Evolutionary conservation across 53 echinoderm and acorn worm species (phyloP).

Genomic region (Holothuria leucospilota): DNA sequence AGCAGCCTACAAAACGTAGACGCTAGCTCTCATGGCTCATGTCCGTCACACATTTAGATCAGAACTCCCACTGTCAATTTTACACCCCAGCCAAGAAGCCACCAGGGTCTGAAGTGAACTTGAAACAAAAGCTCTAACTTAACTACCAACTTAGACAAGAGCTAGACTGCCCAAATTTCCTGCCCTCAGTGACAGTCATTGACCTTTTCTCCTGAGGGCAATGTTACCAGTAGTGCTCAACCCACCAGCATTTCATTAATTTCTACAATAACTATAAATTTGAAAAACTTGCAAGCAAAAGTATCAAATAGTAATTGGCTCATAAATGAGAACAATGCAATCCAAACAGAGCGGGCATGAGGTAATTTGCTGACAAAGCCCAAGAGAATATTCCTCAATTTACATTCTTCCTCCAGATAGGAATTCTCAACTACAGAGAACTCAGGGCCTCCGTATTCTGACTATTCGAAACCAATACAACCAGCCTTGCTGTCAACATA

Average conservation of each 20-base stretch:
- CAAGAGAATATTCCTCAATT: conserved; percentile 1
- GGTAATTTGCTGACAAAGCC: conserved; percentile 27
- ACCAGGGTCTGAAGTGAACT: too few species aligned
- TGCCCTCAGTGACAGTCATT: not conserved
- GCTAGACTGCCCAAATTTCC: too few species aligned
- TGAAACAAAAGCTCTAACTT: too few species aligned
- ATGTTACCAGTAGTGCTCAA: not conserved
- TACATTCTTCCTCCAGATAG: not conserved
- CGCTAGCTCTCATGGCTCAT: too few species aligned
- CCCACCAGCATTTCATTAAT: conserved; percentile 33
- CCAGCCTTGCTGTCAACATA: too few species aligned
- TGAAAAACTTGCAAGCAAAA: conserved; percentile 2
- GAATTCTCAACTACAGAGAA: not conserved
- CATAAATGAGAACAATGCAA: conserved; percentile 36
- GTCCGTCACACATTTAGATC: too few species aligned
- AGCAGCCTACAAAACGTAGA: too few species aligned
- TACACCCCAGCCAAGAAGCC: too few species aligned
- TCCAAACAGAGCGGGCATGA: conserved; percentile 12
- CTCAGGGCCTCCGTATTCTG: not conserved
- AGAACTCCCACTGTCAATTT: too few species aligned
- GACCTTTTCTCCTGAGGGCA: conserved; percentile 37
- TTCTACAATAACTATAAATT: conserved; percentile 26
- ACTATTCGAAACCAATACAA: too few species aligned
- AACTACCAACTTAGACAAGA: too few species aligned
- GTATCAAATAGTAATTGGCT: conserved; percentile 37